These are phyloP conservation scores for Lagopus muta DNA, from an alignment of 2,113 vertebrate species.

Conservation along the genomic window DNA sequence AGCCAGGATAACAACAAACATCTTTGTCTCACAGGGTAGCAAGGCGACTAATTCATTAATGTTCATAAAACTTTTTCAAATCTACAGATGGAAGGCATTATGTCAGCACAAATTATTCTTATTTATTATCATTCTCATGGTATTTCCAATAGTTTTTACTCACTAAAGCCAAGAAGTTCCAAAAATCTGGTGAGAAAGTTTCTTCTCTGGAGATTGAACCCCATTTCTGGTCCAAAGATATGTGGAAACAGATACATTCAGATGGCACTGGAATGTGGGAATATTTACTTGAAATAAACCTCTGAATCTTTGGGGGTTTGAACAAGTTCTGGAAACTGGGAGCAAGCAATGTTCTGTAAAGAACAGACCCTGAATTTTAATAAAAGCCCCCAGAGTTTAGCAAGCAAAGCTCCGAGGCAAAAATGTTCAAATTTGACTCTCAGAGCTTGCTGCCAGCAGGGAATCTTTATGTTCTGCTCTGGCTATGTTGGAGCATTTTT, in stretches of 20 bases:
- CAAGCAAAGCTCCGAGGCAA: neutral
- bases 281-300: neutral
- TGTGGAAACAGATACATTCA: neutral
- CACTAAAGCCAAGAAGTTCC: constrained; percentile 12
- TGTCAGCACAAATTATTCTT: constrained; percentile 37
- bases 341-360: neutral
- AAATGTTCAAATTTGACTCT: neutral
- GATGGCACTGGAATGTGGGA: neutral
- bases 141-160: constrained; percentile 47
- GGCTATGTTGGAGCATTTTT: neutral
- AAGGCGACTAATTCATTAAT: constrained; percentile 22
- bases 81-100: constrained; percentile 58
- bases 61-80: constrained; percentile 6
- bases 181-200: constrained; percentile 45
- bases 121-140: constrained; percentile 37
- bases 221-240: neutral
- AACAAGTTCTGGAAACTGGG: neutral
- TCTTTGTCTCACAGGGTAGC: neutral
- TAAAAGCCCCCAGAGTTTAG: neutral
- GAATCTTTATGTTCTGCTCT: neutral
- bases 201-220: neutral
- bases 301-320: neutral
- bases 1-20: constrained; percentile 26
- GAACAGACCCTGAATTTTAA: neutral
- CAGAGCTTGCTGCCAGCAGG: neutral